Evolutionary conservation across 2,797 vertebrate genomes (phyloP).

Genomic region (Phalloptychus januarius): DNA sequence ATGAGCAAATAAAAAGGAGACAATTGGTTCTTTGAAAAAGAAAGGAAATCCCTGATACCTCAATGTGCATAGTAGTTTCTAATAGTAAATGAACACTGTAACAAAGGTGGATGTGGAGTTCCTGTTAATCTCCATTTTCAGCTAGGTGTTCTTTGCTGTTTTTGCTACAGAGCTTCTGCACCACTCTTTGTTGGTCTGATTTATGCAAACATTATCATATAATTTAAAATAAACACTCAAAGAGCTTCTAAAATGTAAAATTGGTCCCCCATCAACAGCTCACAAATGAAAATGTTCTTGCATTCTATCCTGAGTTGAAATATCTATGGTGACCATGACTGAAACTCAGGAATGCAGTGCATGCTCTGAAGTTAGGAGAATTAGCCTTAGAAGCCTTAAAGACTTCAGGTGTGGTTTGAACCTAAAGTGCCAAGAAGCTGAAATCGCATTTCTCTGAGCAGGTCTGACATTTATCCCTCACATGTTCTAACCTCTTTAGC

Average conservation of each 20-base stretch:
- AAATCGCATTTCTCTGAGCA: slow-evolving; percentile 47
- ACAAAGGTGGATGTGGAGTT: neutral
- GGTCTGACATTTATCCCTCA: slow-evolving; percentile 69
- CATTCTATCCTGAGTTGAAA: neutral
- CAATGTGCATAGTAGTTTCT: neutral
- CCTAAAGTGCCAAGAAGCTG: slow-evolving; percentile 52
- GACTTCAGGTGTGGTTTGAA: slow-evolving; percentile 58
- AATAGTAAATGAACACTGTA: neutral
- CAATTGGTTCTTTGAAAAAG: neutral
- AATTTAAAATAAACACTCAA: neutral
- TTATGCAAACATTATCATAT: neutral
- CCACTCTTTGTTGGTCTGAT: neutral
- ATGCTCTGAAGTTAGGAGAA: slow-evolving; percentile 44
- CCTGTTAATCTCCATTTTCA: neutral
- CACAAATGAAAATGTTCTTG: neutral
- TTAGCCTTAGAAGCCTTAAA: slow-evolving; percentile 48
- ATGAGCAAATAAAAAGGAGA: neutral
- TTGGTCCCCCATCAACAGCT: neutral
- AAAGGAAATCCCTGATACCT: neutral
- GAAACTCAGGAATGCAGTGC: slow-evolving; percentile 44
- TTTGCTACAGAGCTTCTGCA: neutral
- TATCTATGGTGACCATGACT: slow-evolving; percentile 29
- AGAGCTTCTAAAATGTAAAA: neutral
- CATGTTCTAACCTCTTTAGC: slow-evolving; percentile 65
- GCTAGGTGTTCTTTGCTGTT: neutral